These are phyloP conservation scores for Pyxicephalus adspersus DNA, from an alignment of 2,113 vertebrate genomes.

Conservation along the genomic window DNA sequence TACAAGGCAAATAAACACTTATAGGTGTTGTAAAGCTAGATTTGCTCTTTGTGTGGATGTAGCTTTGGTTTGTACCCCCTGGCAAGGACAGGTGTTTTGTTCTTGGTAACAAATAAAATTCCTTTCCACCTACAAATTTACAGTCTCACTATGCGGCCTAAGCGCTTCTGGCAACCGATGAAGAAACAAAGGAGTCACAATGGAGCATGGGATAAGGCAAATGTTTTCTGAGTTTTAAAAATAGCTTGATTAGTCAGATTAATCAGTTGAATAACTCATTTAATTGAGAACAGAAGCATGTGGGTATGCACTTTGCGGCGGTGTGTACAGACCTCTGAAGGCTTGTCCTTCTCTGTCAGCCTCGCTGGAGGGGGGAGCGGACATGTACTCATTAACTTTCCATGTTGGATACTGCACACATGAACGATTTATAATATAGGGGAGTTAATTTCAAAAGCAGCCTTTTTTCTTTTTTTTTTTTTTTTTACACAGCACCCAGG, in stretches of 20 bases:
- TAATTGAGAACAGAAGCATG: background rate
- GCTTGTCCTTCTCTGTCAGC: background rate
- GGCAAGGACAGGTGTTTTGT: background rate
- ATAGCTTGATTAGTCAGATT: slow-evolving; percentile 34
- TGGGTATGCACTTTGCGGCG: background rate
- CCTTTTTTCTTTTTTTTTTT: background rate
- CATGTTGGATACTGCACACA: background rate
- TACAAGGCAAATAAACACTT: background rate
- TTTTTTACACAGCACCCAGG: too few species aligned
- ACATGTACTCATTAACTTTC: background rate
- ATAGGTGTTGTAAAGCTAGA: background rate
- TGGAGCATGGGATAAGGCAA: background rate
- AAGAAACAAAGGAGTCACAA: background rate
- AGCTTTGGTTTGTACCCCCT: background rate
- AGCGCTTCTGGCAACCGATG: background rate
- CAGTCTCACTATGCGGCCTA: background rate
- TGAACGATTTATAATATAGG: background rate
- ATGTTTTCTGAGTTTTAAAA: background rate
- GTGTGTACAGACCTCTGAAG: background rate
- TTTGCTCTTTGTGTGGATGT: background rate
- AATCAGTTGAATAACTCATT: slow-evolving; percentile 20
- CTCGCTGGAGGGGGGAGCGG: too few species aligned
- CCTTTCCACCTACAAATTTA: slow-evolving; percentile 4
- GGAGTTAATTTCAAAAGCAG: background rate
- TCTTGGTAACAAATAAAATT: background rate